Percentiles rank a stretch among this genome's conserved stretches.
Conservation (phyloP, 37 sponge, comb jelly and placozoan species). For the Beroe forskalii region DNA sequence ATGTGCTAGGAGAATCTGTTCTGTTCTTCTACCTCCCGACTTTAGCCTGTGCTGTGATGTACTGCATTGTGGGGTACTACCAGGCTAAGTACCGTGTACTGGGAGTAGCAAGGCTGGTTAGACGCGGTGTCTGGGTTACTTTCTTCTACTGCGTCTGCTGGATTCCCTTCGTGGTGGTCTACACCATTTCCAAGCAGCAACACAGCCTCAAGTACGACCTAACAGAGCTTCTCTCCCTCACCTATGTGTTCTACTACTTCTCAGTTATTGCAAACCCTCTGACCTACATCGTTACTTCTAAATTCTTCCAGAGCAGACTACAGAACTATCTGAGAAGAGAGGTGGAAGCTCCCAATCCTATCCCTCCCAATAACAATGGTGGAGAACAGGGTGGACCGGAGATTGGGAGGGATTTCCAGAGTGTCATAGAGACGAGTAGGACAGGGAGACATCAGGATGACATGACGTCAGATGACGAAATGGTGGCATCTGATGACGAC, state of each 20-base stretch:
- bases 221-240: not conserved
- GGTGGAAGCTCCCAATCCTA: too few species aligned
- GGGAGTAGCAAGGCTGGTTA: not conserved
- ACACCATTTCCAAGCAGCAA: not conserved
- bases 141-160: conserved; percentile 24
- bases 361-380: too few species aligned
- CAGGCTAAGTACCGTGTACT: not conserved
- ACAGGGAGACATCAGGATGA: too few species aligned
- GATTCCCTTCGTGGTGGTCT: conserved; percentile 18
- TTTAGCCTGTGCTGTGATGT: not conserved
- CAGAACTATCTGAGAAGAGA: not conserved
- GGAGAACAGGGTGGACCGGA: too few species aligned
- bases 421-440: too few species aligned
- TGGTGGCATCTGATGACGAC: too few species aligned
- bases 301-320: not conserved
- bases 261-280: not conserved
- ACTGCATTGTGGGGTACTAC: conserved; percentile 1
- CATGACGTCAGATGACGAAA: too few species aligned
- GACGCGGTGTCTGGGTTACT: not conserved
- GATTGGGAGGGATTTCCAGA: too few species aligned
- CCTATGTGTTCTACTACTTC: not conserved
- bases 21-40: not conserved
- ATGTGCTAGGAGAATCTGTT: not conserved
- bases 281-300: not conserved
- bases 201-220: not conserved